Conservation (phyloP, 2,113 vertebrate species). For the Myiopsitta monachus region DNA sequence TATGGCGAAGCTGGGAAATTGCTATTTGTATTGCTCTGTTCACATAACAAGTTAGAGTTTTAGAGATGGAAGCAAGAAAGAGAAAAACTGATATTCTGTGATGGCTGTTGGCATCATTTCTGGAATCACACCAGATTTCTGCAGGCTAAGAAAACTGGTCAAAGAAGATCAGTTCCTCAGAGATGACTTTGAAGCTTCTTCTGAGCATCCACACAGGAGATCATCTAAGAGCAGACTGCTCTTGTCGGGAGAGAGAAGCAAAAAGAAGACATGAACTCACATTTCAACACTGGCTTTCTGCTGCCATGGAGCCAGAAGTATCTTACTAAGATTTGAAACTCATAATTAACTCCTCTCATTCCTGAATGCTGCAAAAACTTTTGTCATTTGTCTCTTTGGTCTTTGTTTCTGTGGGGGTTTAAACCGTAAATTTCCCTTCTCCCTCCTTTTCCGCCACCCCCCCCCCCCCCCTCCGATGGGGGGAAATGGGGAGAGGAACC, state of each 20-base stretch:
- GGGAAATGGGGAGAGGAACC: no score
- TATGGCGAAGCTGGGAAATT: not conserved
- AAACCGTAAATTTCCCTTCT: no score
- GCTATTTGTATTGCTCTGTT: not conserved
- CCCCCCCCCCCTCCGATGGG: no score
- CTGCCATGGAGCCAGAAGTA: not conserved
- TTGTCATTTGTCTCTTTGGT: not conserved
- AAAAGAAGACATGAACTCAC: not conserved
- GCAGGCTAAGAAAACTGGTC: not conserved
- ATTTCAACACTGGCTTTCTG: not conserved
- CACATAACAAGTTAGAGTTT: not conserved
- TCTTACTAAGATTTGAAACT: not conserved
- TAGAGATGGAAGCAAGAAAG: not conserved
- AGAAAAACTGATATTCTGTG: fast-evolving
- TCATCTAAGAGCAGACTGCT: not conserved
- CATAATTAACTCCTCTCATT: not conserved
- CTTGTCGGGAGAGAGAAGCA: not conserved
- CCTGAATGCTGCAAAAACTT: not conserved
- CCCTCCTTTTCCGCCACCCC: no score
- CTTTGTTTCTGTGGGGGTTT: no score
- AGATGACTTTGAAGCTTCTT: not conserved
- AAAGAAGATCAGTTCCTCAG: not conserved
- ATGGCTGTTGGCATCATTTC: not conserved
- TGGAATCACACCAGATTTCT: not conserved
- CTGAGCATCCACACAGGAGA: not conserved